Evolutionary conservation across 64 coral and sea anemone species (phyloP).

Genomic region (Acropora yongei): DNA sequence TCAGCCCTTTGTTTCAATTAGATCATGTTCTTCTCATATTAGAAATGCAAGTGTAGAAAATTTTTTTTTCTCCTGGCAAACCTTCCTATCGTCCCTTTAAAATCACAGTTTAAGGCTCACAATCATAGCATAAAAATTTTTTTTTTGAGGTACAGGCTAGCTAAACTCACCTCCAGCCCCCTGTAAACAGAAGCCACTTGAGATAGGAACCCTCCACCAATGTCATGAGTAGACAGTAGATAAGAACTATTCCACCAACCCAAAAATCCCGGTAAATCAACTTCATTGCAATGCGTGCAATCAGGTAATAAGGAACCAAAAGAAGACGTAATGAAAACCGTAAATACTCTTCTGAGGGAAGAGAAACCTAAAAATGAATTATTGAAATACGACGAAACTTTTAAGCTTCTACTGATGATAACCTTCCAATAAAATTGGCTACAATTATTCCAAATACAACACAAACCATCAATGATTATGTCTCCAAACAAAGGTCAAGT

Average conservation of each 20-base stretch:
- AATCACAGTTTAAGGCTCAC: too few species aligned
- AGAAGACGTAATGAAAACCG: conserved; percentile 62
- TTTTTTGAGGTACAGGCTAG: background rate
- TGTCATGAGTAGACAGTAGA: conserved; percentile 73
- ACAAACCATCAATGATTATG: too few species aligned
- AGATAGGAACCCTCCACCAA: conserved; percentile 46
- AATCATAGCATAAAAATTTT: background rate
- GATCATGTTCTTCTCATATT: too few species aligned
- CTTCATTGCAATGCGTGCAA: conserved; percentile 75
- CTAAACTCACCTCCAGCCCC: conserved; percentile 86
- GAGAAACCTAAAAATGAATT: background rate
- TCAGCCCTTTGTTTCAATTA: too few species aligned
- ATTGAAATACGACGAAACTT: background rate
- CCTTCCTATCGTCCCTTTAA: too few species aligned
- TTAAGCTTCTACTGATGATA: background rate
- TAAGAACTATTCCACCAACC: conserved; percentile 54
- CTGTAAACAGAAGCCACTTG: conserved; percentile 69
- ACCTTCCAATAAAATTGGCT: background rate
- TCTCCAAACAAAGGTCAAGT: too few species aligned
- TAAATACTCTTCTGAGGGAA: conserved; percentile 69
- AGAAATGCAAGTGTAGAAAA: too few species aligned
- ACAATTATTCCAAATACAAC: too few species aligned
- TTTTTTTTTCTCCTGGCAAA: too few species aligned
- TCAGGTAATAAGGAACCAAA: conserved; percentile 83
- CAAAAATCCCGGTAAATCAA: conserved; percentile 69